phyloP scores from a whole-genome alignment of 2,797 vertebrate species.

The Acrossocheilus fasciatus region DNA sequence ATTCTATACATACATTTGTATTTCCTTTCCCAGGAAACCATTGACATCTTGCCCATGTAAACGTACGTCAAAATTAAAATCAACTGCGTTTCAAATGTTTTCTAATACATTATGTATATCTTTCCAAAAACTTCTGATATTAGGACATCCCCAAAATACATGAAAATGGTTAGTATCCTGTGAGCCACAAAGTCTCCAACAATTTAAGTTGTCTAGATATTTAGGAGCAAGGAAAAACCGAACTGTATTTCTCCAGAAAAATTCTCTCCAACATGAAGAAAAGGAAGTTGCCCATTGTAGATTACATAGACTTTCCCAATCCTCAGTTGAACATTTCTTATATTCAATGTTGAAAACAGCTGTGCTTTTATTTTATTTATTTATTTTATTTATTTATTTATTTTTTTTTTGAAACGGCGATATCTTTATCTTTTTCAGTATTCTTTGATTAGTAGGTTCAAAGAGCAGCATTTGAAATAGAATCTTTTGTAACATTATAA shows the following conservation, averaged over 20 bases:
- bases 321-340: not conserved
- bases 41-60: not conserved
- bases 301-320: not conserved
- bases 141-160: not conserved
- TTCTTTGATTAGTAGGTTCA: not conserved
- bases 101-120: not conserved
- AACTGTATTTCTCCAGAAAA: not conserved
- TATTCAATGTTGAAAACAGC: not conserved
- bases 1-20: not conserved
- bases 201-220: not conserved
- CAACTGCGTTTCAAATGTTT: not conserved
- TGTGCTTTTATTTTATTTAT: too few relatives aligned
- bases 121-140: not conserved
- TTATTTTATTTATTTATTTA: too few relatives aligned
- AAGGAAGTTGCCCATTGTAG: not conserved
- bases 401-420: not conserved
- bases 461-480: not conserved
- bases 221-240: not conserved
- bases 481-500: not conserved
- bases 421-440: not conserved
- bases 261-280: not conserved
- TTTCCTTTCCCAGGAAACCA: conserved; percentile 5
- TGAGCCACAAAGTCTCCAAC: not conserved
- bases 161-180: not conserved
- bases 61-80: not conserved